Evolutionary conservation across 1,140 invertebrate genomes (phyloP).

Genomic region (Neelides sp.): DNA sequence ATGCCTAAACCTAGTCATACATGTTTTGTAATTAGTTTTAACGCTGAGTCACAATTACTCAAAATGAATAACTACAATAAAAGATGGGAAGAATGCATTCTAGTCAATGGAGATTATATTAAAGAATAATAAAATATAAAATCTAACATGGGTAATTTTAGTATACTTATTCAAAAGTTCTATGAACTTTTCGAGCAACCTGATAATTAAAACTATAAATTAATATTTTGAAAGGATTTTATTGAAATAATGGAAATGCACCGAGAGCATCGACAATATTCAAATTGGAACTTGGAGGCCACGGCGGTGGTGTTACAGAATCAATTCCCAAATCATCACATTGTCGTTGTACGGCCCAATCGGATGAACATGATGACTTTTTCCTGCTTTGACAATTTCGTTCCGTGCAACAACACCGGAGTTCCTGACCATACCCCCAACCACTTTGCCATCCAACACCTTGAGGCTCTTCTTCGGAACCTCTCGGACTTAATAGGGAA

Average conservation of each 20-base stretch:
- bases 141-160: no score
- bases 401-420: slow-evolving; percentile 57
- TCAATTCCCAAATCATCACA: slow-evolving; percentile 53
- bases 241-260: slow-evolving; percentile 41
- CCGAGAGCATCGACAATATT: slow-evolving; percentile 20
- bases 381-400: slow-evolving; percentile 77
- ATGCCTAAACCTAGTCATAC: no score
- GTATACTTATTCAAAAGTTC: no score
- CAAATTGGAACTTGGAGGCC: slow-evolving; percentile 32
- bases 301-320: slow-evolving; percentile 50
- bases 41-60: no score
- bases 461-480: slow-evolving; percentile 44
- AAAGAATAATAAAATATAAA: no score
- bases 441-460: slow-evolving; percentile 52
- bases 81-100: no score
- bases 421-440: slow-evolving; percentile 56
- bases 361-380: slow-evolving; percentile 69
- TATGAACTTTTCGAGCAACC: no score
- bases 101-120: no score
- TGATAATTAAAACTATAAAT: no score
- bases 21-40: no score
- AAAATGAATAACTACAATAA: no score
- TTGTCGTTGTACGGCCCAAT: slow-evolving; percentile 58
- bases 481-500: slow-evolving; percentile 39
- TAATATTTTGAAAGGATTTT: slow-evolving; percentile 55